Evolutionary conservation across 2,113 vertebrate species (phyloP).

Genomic region (Malurus melanocephalus): DNA sequence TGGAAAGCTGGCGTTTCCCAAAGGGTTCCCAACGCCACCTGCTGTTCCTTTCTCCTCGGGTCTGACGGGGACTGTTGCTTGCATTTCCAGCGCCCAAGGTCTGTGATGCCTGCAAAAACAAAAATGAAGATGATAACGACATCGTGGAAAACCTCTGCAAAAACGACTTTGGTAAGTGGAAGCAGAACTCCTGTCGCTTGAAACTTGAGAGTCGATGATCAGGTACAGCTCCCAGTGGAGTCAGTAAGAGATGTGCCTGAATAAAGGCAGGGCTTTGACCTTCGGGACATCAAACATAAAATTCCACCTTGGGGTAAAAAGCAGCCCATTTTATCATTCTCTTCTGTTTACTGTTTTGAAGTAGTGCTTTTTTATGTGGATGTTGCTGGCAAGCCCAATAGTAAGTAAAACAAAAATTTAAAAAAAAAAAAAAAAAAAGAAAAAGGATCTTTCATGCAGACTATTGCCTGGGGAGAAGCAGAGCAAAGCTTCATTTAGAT

Average conservation of each 20-base stretch:
- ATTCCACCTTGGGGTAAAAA: background rate
- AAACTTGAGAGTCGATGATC: background rate
- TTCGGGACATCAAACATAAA: background rate
- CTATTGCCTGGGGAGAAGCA: constrained; percentile 28
- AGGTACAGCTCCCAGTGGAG: background rate
- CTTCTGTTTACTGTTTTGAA: background rate
- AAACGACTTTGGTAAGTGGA: constrained; percentile 95
- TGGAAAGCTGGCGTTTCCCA: background rate
- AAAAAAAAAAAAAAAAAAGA: background rate
- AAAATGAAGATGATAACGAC: constrained; percentile 92
- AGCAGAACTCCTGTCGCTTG: background rate
- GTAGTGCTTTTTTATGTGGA: background rate
- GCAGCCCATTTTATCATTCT: background rate
- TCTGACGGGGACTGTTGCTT: constrained; percentile 31
- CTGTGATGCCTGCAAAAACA: constrained; percentile 93
- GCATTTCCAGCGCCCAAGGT: constrained; percentile 85
- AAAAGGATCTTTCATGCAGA: background rate
- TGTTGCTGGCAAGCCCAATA: background rate
- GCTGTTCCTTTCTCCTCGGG: constrained; percentile 50
- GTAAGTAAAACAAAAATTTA: background rate
- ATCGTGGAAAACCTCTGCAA: constrained; percentile 96
- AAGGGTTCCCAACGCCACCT: constrained; percentile 57
- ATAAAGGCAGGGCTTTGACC: background rate
- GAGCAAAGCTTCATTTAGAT: constrained; percentile 38
- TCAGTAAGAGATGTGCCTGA: background rate